Evolutionary conservation across 2,113 vertebrate genomes (phyloP).

Genomic region (Oryzias woworae): DNA sequence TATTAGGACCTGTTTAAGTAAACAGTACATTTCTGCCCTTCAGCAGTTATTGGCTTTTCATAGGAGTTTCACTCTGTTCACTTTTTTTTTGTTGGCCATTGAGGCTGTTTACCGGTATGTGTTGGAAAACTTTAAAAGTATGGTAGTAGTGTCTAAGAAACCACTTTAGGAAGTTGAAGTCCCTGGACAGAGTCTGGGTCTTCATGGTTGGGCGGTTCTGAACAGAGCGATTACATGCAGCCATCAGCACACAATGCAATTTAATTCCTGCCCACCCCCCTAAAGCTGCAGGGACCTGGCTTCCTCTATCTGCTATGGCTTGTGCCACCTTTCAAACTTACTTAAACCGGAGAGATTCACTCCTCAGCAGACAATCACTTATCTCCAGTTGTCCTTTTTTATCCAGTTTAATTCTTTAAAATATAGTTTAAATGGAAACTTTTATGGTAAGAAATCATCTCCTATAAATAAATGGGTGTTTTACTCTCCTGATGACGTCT

Average conservation of each 20-base stretch:
- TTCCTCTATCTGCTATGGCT: slow-evolving; percentile 61
- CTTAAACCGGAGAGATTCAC: slow-evolving; percentile 43
- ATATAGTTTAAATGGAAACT: neutral
- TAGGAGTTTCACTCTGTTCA: no score
- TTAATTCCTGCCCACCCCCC: slow-evolving; percentile 67
- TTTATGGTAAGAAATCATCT: neutral
- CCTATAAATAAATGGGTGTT: slow-evolving; percentile 17
- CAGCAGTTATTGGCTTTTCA: no score
- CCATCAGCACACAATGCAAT: slow-evolving; percentile 73
- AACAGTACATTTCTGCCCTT: no score
- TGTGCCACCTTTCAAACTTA: slow-evolving; percentile 65
- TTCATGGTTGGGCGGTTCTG: slow-evolving; percentile 64
- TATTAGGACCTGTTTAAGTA: slow-evolving; percentile 4
- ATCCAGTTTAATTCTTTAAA: no score
- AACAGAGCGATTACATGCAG: slow-evolving; percentile 74
- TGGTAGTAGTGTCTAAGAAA: no score
- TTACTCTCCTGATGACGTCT: slow-evolving; percentile 40
- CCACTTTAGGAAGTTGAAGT: slow-evolving; percentile 8
- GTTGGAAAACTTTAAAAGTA: no score
- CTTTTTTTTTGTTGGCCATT: no score
- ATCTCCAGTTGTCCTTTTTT: slow-evolving; percentile 35
- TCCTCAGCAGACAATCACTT: slow-evolving; percentile 28
- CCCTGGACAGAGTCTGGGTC: slow-evolving; percentile 42
- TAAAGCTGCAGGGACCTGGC: slow-evolving; percentile 58
- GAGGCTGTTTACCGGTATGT: no score